phyloP scores from a whole-genome alignment of 2,888 invertebrate genomes.

The Caenorhabditis parvicauda region DNA sequence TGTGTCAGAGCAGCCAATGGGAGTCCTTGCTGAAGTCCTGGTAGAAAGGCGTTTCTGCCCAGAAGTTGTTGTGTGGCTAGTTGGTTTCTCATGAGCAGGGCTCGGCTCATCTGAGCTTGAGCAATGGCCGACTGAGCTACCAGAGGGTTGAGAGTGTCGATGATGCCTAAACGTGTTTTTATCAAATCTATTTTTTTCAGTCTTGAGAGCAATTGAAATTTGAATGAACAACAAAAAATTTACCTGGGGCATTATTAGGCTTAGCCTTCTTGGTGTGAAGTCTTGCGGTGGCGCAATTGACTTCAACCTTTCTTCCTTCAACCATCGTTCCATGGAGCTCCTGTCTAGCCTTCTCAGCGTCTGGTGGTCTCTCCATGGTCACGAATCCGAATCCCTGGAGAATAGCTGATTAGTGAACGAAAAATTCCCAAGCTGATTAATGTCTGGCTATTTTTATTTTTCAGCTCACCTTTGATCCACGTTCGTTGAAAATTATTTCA shows the following conservation, averaged over 20 bases:
- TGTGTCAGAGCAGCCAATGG: conserved; percentile 14
- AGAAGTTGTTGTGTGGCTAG: conserved; percentile 29
- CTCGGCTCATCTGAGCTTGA: conserved; percentile 31
- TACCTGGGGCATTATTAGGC: conserved; percentile 43
- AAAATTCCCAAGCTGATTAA: neutral
- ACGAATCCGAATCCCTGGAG: conserved; percentile 99
- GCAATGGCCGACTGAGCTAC: conserved; percentile 33
- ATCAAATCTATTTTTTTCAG: neutral
- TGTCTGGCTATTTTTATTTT: neutral
- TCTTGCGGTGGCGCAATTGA: conserved; percentile 98
- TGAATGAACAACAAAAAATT: no score
- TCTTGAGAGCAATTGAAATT: no score
- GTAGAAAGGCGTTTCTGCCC: conserved; percentile 16
- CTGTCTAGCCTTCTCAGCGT: conserved; percentile 99
- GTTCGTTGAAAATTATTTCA: conserved; percentile 99
- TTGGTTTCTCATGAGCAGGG: conserved; percentile 29
- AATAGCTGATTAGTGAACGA: neutral
- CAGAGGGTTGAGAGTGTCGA: conserved; percentile 24
- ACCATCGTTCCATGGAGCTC: conserved; percentile 99
- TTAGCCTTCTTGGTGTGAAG: conserved; percentile 95
- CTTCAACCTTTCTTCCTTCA: conserved; percentile 99
- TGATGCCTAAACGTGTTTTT: conserved; percentile 29
- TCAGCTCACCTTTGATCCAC: conserved; percentile 87
- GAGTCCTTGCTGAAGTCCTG: conserved; percentile 27
- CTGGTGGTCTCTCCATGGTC: conserved; percentile 99